Evolutionary conservation across 2,797 vertebrate species (phyloP), one percentile per base, ranked within the genome.

Genomic region (Myotis myotis): DNA sequence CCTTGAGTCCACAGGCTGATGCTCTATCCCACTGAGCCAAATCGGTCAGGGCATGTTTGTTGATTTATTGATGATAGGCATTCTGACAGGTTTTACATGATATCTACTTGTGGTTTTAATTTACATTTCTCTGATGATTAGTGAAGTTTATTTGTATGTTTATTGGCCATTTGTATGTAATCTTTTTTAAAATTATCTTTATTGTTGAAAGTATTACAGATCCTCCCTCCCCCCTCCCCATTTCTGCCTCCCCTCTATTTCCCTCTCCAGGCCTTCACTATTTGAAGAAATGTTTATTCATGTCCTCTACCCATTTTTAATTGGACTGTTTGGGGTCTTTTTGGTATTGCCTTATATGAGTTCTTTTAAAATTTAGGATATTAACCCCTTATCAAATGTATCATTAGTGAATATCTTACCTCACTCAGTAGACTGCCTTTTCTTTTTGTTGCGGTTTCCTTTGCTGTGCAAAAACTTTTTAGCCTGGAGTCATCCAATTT

Each of bases 141-240:
- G 38, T 71, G 22, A 12, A 71, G 38, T 23, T 15, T 71, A 55
- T 71, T 41, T 5, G 3, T 71, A 71, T 71, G 38, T 41, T 13
- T 71, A 41, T 71, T 41, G 70, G 3, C 13, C 38, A 71, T 28
- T 23, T 13, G 1, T 16, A 71, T 71, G 13, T 16, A 23, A 12
- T 71, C 38, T 71, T 71, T 41, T 55, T 55, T 55, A 1, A 55
- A 55, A 10, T 23, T 55, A 55, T 55, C 53, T 55, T 55, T 55
- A 23, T 55, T 55, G 53, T 55, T 55, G 53, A 55, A 55, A 55
- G 19, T 53, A 55, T 55, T 55, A 55, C 53, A 55, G 53, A 55
- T 22, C 20, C 8, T 3, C 7, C 0, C 0, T 5, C 53, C 51
- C 53, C 1, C 17, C 41, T 1, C 51, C 17, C 17, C 51, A 6